These are phyloP conservation scores for Actinia equina DNA, from an alignment of 64 coral and sea anemone genomes.

Conservation along the genomic window DNA sequence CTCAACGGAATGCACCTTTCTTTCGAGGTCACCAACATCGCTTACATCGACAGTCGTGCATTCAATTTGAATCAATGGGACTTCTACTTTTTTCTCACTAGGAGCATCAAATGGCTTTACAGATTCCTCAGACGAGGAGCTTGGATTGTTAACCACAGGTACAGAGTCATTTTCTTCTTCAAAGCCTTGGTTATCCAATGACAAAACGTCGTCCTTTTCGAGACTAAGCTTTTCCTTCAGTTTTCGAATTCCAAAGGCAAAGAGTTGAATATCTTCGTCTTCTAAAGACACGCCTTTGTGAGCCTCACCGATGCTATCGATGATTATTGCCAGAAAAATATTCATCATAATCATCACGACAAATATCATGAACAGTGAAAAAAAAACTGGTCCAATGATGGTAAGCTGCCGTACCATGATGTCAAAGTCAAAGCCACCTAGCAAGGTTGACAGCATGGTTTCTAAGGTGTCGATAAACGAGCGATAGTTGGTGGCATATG, in stretches of 20 bases:
- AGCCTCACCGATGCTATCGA: conserved; percentile 4
- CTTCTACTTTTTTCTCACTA: neutral
- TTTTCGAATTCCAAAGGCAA: neutral
- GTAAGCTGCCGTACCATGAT: neutral
- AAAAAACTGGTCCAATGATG: conserved; percentile 8
- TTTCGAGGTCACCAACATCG: neutral
- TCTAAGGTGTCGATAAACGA: conserved; percentile 14
- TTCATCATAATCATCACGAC: conserved; percentile 30
- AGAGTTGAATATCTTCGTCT: neutral
- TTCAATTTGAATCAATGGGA: neutral
- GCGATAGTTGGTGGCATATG: neutral
- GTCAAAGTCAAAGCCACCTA: conserved; percentile 24
- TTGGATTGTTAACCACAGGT: neutral
- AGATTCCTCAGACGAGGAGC: too few species aligned
- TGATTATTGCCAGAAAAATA: conserved; percentile 19
- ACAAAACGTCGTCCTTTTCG: neutral
- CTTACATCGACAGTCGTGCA: neutral
- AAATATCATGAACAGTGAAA: conserved; percentile 6
- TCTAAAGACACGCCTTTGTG: neutral
- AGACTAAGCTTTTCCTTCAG: neutral
- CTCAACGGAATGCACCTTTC: neutral
- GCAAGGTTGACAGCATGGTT: neutral
- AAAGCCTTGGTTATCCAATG: neutral
- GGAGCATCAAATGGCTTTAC: neutral
- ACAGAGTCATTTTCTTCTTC: neutral